Evolutionary conservation across 2,888 invertebrate species (phyloP), one percentile per base, ranked within the genome.

Genomic region (Periphyllus acericola): DNA sequence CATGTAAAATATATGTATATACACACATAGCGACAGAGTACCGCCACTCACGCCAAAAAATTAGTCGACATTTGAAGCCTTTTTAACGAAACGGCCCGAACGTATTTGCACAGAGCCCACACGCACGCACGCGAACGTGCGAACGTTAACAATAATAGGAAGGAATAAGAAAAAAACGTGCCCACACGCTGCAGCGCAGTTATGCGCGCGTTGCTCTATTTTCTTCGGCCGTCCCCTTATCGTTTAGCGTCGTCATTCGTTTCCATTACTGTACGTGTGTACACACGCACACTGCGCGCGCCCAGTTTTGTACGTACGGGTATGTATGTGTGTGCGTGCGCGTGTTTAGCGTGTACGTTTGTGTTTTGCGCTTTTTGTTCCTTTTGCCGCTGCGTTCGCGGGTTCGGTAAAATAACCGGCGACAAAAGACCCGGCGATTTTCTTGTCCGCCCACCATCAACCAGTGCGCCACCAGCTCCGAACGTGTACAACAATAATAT

Each of bases 391-490:
- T 25, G 8, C 32, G 19, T 25, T 60, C 8, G 60, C 14, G 19
- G 34, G 25, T 40, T 60, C 21, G 14, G 34, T 72, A 32, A 72
- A 72, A 68, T 6, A 29, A 1, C 19, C 66, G 4, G 29, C 4
- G 52, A 75, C 87, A 87, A 75, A 46, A 81, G 74, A 87, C 79
- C 87, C 80, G 74, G 14, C 74, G 81, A 74, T 81, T 87, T 87
- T 87, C 80, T 87, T 81, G 87, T 87, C 87, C 87, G 87, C 87
- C 87, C 87, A 81, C 87, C n/a, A 29, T 25, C 14, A 36, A 29
- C 36, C 40, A 40, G 40, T 46, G 46, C 46, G 46, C 46, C 46
- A 14, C 1, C 46, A 46, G 46, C 14, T 14, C 21, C 34, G 34
- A n/a, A n/a, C n/a, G n/a, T n/a, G n/a, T n/a, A n/a, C n/a, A n/a